Conservation (phyloP, 1,140 invertebrate species). For the Anagrus nilaparvatae region DNA sequence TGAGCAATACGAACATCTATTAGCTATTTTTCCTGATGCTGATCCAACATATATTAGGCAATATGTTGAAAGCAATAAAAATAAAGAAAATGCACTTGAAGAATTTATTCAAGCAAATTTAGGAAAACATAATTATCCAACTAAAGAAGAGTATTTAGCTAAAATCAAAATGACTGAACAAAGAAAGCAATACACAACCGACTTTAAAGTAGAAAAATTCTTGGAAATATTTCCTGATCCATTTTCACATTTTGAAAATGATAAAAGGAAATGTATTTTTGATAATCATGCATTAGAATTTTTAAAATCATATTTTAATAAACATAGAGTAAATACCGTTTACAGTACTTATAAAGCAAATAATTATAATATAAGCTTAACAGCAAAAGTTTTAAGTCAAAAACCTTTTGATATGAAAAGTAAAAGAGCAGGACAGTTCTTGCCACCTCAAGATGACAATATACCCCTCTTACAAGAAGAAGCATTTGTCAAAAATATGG, state of each 20-base stretch:
- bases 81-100: conserved; percentile 23
- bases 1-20: conserved; percentile 32
- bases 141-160: conserved; percentile 39
- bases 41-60: conserved; percentile 45
- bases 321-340: conserved; percentile 19
- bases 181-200: conserved; percentile 32
- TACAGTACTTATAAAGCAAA: conserved; percentile 13
- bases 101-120: conserved; percentile 32
- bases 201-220: conserved; percentile 42
- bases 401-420: conserved; percentile 20
- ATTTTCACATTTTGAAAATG: conserved; percentile 36
- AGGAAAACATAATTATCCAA: conserved; percentile 44
- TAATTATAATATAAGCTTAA: conserved; percentile 26
- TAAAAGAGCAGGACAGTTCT: conserved; percentile 11
- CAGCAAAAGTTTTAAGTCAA: conserved; percentile 15
- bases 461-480: conserved; percentile 39
- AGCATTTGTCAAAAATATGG: conserved; percentile 40
- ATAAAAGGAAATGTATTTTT: conserved; percentile 26
- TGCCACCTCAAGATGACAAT: conserved; percentile 27
- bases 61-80: conserved; percentile 21
- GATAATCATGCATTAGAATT: conserved; percentile 27
- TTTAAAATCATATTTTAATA: conserved; percentile 27
- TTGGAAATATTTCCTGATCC: conserved; percentile 46
- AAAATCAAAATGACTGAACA: conserved; percentile 32
- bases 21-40: conserved; percentile 37